Conservation (phyloP, 2,888 invertebrate species). For the Dryobotodes eremita region DNA sequence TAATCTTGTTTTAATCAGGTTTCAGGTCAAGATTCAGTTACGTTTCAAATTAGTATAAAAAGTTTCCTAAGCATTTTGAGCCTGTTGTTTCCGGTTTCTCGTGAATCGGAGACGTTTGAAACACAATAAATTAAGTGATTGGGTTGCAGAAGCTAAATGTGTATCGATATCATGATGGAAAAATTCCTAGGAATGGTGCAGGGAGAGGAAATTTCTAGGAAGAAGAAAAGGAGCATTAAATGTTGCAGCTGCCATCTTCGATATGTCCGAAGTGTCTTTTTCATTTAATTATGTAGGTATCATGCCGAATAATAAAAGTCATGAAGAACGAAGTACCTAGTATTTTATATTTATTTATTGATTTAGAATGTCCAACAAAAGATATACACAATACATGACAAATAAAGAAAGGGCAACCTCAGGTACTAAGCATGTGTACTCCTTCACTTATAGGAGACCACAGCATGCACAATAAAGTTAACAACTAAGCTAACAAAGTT, state of each 20-base stretch:
- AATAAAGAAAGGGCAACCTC: too few relatives aligned
- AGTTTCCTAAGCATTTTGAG: neutral
- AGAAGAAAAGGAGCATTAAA: neutral
- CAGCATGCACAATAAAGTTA: too few relatives aligned
- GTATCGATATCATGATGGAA: neutral
- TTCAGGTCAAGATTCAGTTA: neutral
- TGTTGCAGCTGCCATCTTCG: neutral
- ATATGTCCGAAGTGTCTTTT: too few relatives aligned
- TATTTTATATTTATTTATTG: too few relatives aligned
- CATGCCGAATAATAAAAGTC: neutral
- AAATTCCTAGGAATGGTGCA: neutral
- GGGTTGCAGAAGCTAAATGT: conserved; percentile 12
- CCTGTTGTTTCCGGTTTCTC: neutral
- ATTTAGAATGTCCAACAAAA: too few relatives aligned
- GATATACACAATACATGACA: too few relatives aligned
- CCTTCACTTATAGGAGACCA: too few relatives aligned
- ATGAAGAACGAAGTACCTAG: neutral
- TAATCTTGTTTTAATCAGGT: too few relatives aligned
- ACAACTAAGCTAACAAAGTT: too few relatives aligned
- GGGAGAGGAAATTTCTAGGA: neutral
- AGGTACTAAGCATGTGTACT: too few relatives aligned
- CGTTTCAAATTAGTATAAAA: neutral
- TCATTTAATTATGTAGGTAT: neutral
- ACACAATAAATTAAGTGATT: conserved; percentile 41
- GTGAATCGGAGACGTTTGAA: conserved; percentile 31